phyloP scores from a whole-genome alignment of 2,113 vertebrate species.

The Lamprotornis superbus region DNA sequence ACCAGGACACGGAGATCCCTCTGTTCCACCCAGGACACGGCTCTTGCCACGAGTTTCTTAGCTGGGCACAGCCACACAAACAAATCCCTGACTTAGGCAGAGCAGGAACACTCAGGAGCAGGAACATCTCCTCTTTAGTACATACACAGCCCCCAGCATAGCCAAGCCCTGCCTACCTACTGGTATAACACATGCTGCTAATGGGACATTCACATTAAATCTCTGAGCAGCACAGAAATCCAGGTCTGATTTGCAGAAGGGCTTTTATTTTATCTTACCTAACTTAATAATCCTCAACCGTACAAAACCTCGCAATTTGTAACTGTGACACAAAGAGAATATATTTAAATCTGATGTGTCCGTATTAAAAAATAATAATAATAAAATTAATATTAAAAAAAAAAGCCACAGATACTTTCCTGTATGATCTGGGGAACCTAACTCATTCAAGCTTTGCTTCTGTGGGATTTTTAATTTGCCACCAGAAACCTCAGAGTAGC shows the following conservation, averaged over 20 bases:
- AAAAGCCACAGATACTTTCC: neutral
- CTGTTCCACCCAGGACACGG: neutral
- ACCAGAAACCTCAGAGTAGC: conserved; percentile 58
- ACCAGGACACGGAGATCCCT: neutral
- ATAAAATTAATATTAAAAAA: neutral
- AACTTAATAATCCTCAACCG: neutral
- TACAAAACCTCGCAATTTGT: neutral
- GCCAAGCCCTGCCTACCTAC: neutral
- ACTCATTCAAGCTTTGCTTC: conserved; percentile 23
- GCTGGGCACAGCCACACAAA: neutral
- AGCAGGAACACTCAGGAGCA: neutral
- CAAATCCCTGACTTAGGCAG: neutral
- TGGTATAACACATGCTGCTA: neutral
- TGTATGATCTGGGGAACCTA: conserved; percentile 2
- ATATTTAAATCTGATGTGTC: neutral
- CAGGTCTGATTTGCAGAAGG: neutral
- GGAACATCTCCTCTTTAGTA: neutral
- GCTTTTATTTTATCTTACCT: neutral
- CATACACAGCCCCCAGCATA: neutral
- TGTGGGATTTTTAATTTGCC: conserved; percentile 53
- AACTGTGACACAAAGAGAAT: neutral
- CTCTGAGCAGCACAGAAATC: neutral
- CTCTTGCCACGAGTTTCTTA: neutral
- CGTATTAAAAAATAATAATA: neutral
- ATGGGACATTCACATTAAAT: neutral